A percentile compares a stretch with the other conserved stretches of the same genome.
Conservation (phyloP, 1,140 invertebrate genomes). For the Diorhabda sublineata region DNA sequence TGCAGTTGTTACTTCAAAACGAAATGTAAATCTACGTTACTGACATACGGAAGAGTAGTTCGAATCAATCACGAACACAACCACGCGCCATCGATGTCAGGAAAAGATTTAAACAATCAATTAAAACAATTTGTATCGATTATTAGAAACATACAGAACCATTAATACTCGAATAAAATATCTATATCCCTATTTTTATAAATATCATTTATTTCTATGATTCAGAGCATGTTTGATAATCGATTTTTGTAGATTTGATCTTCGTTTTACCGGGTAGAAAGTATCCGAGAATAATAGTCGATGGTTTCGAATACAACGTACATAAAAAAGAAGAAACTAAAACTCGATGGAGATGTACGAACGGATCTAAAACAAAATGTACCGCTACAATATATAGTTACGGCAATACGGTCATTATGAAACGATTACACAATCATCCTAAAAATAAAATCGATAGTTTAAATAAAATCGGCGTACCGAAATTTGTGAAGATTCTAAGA, state of each 20-base stretch:
- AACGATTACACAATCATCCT: constrained; percentile 28
- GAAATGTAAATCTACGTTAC: constrained; percentile 25
- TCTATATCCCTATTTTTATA: too few species aligned
- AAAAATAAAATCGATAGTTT: constrained; percentile 7
- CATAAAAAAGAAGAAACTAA: constrained; percentile 25
- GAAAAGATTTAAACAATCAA: constrained; percentile 7
- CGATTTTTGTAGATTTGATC: not conserved
- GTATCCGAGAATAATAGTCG: constrained; percentile 30
- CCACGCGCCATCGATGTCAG: constrained; percentile 5
- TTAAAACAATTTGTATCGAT: constrained; percentile 1
- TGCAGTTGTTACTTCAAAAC: constrained; percentile 25
- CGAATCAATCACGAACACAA: constrained; percentile 14
- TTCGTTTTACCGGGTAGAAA: constrained; percentile 20
- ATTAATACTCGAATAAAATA: too few species aligned
- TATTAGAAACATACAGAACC: not conserved
- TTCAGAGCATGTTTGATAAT: too few species aligned
- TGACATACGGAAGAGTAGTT: constrained; percentile 25
- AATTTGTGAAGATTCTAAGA: not conserved
- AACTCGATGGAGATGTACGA: constrained; percentile 33
- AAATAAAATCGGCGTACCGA: constrained; percentile 3
- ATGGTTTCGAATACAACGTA: constrained; percentile 27
- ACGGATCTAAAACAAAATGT: constrained; percentile 28
- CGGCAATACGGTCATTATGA: constrained; percentile 26
- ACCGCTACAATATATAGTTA: constrained; percentile 21
- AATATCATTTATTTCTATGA: too few species aligned